Conservation (phyloP, 2,888 invertebrate genomes). For the Neocrepidodera transversa region DNA sequence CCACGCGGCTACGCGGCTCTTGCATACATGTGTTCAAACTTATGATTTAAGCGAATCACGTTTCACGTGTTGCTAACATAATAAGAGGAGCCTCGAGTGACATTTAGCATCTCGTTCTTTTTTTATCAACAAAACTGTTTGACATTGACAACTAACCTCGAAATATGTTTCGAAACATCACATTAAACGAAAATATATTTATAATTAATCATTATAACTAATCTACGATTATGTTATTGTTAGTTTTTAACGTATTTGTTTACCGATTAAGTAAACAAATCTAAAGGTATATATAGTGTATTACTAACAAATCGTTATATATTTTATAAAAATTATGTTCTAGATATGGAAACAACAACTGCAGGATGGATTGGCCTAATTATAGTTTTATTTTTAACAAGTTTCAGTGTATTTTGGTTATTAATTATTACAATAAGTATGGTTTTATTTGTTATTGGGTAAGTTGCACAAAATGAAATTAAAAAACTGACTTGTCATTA, state of each 20-base stretch:
- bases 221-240: constrained; percentile 16
- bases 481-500: no score
- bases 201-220: constrained; percentile 9
- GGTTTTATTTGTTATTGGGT: constrained; percentile 58
- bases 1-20: no score
- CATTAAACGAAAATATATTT: constrained; percentile 1
- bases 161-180: constrained; percentile 17
- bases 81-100: no score
- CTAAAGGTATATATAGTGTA: constrained; percentile 5
- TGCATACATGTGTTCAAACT: no score
- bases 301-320: neutral
- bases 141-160: constrained; percentile 19
- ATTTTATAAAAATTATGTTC: neutral
- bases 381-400: constrained; percentile 56
- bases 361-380: constrained; percentile 58
- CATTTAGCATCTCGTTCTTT: no score
- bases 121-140: no score
- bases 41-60: no score
- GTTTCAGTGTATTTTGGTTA: constrained; percentile 59
- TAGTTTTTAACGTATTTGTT: constrained; percentile 4
- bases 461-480: constrained; percentile 43
- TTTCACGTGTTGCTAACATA: no score
- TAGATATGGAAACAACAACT: constrained; percentile 49
- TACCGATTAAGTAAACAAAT: constrained; percentile 7
- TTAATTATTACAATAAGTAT: constrained; percentile 52